Base-by-base conservation (phyloP, 1,140 invertebrate species). In the Copidosoma floridanum region DNA sequence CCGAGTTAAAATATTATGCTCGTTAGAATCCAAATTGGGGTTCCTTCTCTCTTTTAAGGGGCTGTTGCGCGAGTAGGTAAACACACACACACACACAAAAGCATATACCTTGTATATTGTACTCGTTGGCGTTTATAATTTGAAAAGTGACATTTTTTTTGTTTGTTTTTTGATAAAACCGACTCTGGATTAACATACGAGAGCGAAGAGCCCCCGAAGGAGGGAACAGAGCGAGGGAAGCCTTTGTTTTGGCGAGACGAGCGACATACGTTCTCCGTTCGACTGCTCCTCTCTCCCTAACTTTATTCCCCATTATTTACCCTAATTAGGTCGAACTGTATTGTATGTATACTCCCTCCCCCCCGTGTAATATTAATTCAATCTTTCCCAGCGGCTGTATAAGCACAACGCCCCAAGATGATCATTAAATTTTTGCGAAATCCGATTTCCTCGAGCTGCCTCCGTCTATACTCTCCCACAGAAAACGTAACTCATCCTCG, bases 1-100 rank as follows among this genome's bases (percentile, higher is more conserved):
- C 27, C 67, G 63, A 67, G 67, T 66, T 73, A 66, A 73, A 75
- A 77, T 77, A 71, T 72, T 65, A 71, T 53, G 65, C 71, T 73
- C 72, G 73, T 76, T 75, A 77, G 73, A 72, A 71, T 68, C 72
- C 68, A 73, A 75, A 75, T 76, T 73, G 72, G 71, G 68, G 61
- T 71, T 64, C 44, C 65, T 63, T 32, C 38, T 54, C 51, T 38
- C 40, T 53, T 48, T 67, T 65, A 66, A 68, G 57, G 48, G 50
- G 64, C 43, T 56, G 51, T 46, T 56, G 18, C n/a, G 52, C 35
- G 32, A 48, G 61, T 61, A 63, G 58, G 43, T n/a, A n/a, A n/a
- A n/a, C n/a, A n/a, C n/a, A n/a, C n/a, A n/a, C n/a, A n/a, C n/a
- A n/a, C n/a, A n/a, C n/a, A n/a, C n/a, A n/a, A n/a, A n/a, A n/a